Conservation (phyloP, 1,140 invertebrate species). For the Magallana angulata region DNA sequence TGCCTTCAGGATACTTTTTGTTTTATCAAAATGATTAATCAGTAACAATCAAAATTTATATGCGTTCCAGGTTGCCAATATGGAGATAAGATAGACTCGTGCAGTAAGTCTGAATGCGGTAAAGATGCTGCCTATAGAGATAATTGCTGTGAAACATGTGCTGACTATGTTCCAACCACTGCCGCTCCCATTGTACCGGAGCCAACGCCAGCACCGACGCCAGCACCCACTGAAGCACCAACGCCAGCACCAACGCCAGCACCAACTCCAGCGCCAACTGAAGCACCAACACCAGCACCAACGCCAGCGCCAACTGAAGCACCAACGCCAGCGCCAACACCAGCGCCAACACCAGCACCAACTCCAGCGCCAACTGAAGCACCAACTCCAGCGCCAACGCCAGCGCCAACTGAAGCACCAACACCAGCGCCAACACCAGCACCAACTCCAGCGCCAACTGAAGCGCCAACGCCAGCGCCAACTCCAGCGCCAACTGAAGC, state of each 20-base stretch:
- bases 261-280: not conserved
- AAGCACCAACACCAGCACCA: not conserved
- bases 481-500: not conserved
- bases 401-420: not conserved
- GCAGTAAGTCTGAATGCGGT: not conserved
- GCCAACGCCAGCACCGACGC: not conserved
- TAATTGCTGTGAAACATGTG: constrained; percentile 10
- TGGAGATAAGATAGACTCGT: constrained; percentile 11
- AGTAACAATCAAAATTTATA: not conserved
- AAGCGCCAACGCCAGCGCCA: not conserved
- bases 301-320: not conserved
- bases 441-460: not conserved
- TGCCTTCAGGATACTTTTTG: too few species aligned
- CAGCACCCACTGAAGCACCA: not conserved
- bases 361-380: not conserved
- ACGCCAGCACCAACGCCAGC: not conserved
- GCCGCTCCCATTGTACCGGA: not conserved
- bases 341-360: not conserved
- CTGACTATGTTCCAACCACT: not conserved
- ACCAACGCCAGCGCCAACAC: not conserved
- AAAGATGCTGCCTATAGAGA: not conserved
- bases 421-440: not conserved
- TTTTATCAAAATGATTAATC: not conserved
- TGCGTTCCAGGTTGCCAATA: not conserved
- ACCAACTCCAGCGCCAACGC: not conserved